A percentile compares a stretch with the other conserved stretches of the same genome.
phyloP scores from a whole-genome alignment of 1,140 invertebrate species.

The Bactericera cockerelli region DNA sequence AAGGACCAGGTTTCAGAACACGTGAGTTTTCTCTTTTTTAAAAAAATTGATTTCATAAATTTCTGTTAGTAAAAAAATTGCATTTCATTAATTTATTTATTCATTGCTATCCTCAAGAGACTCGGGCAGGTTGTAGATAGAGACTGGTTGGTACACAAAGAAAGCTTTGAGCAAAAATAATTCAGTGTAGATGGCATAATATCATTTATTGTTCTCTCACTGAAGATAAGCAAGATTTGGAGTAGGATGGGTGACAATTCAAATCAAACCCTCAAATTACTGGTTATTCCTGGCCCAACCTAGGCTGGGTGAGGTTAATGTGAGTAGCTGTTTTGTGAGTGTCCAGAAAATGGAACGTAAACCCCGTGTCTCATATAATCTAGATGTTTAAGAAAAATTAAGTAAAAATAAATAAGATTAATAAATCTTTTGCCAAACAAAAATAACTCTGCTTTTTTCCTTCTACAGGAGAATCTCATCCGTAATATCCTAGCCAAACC shows the following conservation, averaged over 20 bases:
- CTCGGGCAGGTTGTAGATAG: not conserved
- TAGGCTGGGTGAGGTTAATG: too few relatives aligned
- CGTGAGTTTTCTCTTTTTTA: too few relatives aligned
- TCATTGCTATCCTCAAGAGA: not conserved
- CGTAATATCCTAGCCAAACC: slow-evolving; percentile 69
- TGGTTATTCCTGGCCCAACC: too few relatives aligned
- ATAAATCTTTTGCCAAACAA: too few relatives aligned
- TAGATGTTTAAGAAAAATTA: too few relatives aligned
- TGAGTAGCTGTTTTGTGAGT: too few relatives aligned
- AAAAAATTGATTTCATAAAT: too few relatives aligned
- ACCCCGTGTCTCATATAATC: too few relatives aligned
- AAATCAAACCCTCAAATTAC: too few relatives aligned
- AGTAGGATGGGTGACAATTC: too few relatives aligned
- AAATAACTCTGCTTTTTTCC: slow-evolving; percentile 17
- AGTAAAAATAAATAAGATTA: not conserved
- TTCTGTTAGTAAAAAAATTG: not conserved
- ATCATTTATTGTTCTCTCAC: slow-evolving; percentile 14
- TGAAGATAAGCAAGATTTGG: too few relatives aligned
- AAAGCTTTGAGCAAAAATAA: not conserved
- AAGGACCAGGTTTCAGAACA: slow-evolving; percentile 27
- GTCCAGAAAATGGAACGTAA: too few relatives aligned
- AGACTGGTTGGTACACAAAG: not conserved
- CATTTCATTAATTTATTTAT: not conserved
- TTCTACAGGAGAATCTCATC: slow-evolving; percentile 56
- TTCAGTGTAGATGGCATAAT: not conserved